Conservation (phyloP, 2,888 invertebrate genomes). For the Ypsolopha scabrella region DNA sequence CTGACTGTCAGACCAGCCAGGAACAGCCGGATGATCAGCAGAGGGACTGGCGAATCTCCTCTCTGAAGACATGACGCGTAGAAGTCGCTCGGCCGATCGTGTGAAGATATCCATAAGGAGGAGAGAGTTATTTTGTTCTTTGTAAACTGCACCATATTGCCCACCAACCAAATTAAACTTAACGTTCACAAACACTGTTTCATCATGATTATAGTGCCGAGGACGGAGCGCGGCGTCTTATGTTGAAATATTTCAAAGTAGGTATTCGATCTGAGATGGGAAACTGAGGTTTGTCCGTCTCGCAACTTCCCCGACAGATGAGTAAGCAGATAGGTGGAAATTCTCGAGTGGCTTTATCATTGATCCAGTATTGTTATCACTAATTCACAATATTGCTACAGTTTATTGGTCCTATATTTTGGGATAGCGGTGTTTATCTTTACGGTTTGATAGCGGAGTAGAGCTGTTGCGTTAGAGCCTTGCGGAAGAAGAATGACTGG, state of each 20-base stretch:
- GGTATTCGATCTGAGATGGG: too few species aligned
- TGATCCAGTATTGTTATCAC: not conserved
- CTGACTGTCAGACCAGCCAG: constrained; percentile 27
- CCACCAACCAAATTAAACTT: not conserved
- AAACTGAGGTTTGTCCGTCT: not conserved
- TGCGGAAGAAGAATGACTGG: not conserved
- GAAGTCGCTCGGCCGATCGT: constrained; percentile 42
- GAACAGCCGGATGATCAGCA: constrained; percentile 38
- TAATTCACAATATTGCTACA: not conserved
- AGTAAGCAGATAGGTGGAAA: not conserved
- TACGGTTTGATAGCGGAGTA: not conserved
- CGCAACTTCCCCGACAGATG: not conserved
- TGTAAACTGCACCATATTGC: constrained; percentile 54
- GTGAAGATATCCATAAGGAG: constrained; percentile 45
- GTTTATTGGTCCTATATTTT: not conserved
- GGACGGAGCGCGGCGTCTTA: too few species aligned
- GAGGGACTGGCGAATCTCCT: constrained; percentile 43
- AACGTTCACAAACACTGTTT: not conserved
- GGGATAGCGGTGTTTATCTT: not conserved
- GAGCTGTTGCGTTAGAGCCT: not conserved
- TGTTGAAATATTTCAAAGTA: too few species aligned
- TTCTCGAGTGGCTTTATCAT: not conserved
- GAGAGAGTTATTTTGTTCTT: constrained; percentile 36
- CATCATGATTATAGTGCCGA: too few species aligned
- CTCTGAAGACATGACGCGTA: constrained; percentile 56